phyloP scores from a whole-genome alignment of 1,140 invertebrate species.

The Mya arenaria region DNA sequence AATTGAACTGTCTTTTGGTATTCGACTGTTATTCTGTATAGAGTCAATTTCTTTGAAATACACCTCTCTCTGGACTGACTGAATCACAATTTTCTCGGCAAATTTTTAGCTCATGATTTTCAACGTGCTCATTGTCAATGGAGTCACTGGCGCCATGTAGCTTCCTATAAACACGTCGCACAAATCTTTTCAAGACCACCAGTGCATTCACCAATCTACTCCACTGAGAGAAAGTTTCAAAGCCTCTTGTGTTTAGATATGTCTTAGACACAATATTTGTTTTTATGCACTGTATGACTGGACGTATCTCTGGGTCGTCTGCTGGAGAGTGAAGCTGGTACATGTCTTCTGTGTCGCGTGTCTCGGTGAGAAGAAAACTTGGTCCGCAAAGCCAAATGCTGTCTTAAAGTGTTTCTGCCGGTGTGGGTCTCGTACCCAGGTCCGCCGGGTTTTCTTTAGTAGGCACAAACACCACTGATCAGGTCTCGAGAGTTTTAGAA shows the following conservation, averaged over 20 bases:
- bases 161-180: too few relatives aligned
- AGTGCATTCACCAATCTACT: neutral
- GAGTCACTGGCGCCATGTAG: too few relatives aligned
- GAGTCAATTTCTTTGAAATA: neutral
- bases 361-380: slow-evolving; percentile 21
- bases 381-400: neutral
- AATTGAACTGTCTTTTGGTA: neutral
- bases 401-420: too few relatives aligned
- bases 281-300: neutral
- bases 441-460: slow-evolving; percentile 18
- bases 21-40: neutral
- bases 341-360: neutral
- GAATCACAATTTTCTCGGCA: neutral
- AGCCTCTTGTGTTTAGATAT: neutral
- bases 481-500: neutral
- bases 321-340: neutral
- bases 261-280: neutral
- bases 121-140: too few relatives aligned
- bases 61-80: neutral
- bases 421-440: neutral
- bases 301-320: neutral
- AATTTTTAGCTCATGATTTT: neutral
- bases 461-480: slow-evolving; percentile 23
- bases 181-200: neutral
- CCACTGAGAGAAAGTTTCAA: neutral